Base-by-base conservation (phyloP, 2,113 vertebrate genomes). In the Cathartes aura region DNA sequence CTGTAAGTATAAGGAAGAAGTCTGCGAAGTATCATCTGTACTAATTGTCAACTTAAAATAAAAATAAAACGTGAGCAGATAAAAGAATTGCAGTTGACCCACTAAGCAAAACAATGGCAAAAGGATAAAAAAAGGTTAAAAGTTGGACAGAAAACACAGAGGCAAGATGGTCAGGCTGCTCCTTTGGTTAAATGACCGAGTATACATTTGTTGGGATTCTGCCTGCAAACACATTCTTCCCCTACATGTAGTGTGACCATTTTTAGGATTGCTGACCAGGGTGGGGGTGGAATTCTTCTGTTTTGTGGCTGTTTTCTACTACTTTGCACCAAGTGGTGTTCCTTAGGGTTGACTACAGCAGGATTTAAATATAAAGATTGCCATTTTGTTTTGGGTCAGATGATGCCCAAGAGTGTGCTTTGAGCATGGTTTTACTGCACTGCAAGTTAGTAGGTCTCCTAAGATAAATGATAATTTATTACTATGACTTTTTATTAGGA, bases 311-410 rank as follows among this genome's bases (percentile, higher is more conserved):
- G 40, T 75, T 83, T 78, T 93, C 90, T 95, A 58, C 64, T 73
- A 12, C 34, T 81, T 78, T 79, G 66, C 15, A 48, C 85, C 60
- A 92, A 93, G 78, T 93, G 82, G 81, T 92, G 70, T 59, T 98
- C 92, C 67, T 96, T 72, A 68, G 81, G 73, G 40, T 94, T 23
- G 29, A 74, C 92, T 47, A 23, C 71, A 89, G 84, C 79, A 93
- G 59, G 90, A 84, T 90, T 82, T 97, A 94, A 93, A 97, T 95
- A 92, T 68, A 64, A 95, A 97, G 71, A 45, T n/a, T 72, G n/a
- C 53, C 4, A 5, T 79, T 96, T 86, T 97, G 56, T 5, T 89
- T 85, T 64, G 81, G 36, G 56, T 55, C 48, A 63, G 56, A 66
- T 42, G 82, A 93, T 79, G 66, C 85, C 79, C 82, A 95, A 76